Evolutionary conservation across 2,888 invertebrate species (phyloP).

Genomic region (Orchesellides sinensis): DNA sequence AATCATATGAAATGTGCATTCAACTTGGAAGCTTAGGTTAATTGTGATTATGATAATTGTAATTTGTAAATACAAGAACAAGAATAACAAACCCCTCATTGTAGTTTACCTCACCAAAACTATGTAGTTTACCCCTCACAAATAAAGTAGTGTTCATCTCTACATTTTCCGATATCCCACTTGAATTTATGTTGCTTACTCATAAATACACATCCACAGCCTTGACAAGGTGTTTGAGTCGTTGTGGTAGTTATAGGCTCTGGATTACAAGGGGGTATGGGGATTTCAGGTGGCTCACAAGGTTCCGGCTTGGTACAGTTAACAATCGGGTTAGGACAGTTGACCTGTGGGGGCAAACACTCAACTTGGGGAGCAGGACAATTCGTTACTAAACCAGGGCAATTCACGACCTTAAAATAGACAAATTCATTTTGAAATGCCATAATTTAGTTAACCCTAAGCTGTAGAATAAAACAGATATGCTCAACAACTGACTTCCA

Average conservation of each 20-base stretch:
- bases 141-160: slow-evolving; percentile 51
- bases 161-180: slow-evolving; percentile 55
- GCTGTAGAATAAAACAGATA: not conserved
- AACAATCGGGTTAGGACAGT: slow-evolving; percentile 37
- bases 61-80: too few relatives aligned
- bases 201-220: slow-evolving; percentile 51
- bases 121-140: slow-evolving; percentile 52
- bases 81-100: too few relatives aligned
- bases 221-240: slow-evolving; percentile 25
- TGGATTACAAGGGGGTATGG: slow-evolving; percentile 24
- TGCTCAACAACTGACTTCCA: not conserved
- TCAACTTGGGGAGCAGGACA: slow-evolving; percentile 33
- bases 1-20: too few relatives aligned
- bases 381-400: slow-evolving; percentile 34
- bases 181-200: slow-evolving; percentile 44
- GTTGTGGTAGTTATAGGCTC: slow-evolving; percentile 37
- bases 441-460: too few relatives aligned
- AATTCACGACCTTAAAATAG: slow-evolving; percentile 44
- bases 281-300: slow-evolving; percentile 23
- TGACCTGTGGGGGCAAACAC: slow-evolving; percentile 47
- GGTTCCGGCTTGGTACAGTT: slow-evolving; percentile 43
- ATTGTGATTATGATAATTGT: too few relatives aligned
- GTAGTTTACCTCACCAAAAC: too few relatives aligned
- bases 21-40: too few relatives aligned
- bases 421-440: not conserved